phyloP scores from a whole-genome alignment of 2,888 invertebrate genomes.

The Junonia oenone region DNA sequence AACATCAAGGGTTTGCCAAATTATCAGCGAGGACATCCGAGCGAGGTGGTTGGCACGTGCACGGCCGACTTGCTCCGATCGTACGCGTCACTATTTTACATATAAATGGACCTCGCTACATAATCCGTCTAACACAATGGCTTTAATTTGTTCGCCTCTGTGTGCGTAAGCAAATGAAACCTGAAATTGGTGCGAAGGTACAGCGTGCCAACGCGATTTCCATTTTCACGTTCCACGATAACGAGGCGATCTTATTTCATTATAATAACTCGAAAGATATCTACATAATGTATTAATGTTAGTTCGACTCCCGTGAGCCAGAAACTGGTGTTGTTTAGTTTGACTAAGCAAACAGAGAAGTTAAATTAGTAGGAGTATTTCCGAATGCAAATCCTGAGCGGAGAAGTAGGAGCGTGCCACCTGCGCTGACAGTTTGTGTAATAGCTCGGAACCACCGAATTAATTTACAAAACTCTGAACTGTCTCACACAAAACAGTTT shows the following conservation, averaged over 20 bases:
- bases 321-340: slow-evolving; percentile 55
- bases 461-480: slow-evolving; percentile 73
- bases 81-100: slow-evolving; percentile 74
- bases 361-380: slow-evolving; percentile 70
- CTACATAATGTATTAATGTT: slow-evolving; percentile 32
- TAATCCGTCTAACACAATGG: slow-evolving; percentile 75
- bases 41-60: slow-evolving; percentile 42
- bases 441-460: slow-evolving; percentile 72
- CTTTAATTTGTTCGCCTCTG: slow-evolving; percentile 67
- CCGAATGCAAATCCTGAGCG: slow-evolving; percentile 63
- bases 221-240: not conserved
- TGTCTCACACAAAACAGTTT: slow-evolving; percentile 62
- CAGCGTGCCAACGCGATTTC: slow-evolving; percentile 11
- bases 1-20: slow-evolving; percentile 34
- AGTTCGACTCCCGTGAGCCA: slow-evolving; percentile 40
- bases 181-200: slow-evolving; percentile 46
- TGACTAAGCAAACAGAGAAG: slow-evolving; percentile 60
- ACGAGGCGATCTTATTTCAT: slow-evolving; percentile 4
- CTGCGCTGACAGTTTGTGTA: slow-evolving; percentile 74
- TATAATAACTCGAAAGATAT: slow-evolving; percentile 24
- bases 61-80: slow-evolving; percentile 56
- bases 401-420: slow-evolving; percentile 56
- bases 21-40: slow-evolving; percentile 40
- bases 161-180: slow-evolving; percentile 60
- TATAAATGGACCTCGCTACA: slow-evolving; percentile 74